Base-by-base conservation (phyloP, 2,797 vertebrate species). In the Lithobates sylvaticus region DNA sequence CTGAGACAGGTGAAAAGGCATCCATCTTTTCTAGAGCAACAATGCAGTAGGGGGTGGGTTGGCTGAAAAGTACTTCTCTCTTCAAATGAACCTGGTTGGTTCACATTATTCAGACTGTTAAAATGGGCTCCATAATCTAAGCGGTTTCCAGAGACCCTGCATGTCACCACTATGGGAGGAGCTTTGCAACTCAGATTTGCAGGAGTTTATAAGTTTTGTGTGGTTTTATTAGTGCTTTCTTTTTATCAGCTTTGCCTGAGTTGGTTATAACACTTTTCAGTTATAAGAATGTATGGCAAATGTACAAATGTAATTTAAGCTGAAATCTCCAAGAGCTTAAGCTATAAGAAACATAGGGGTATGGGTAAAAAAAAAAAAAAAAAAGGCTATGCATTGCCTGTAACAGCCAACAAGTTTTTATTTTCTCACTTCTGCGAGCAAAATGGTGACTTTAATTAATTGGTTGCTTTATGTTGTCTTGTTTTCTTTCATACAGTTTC, bases 91-190 rank as follows among this genome's bases (percentile, higher is more conserved):
- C 75, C 74, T 77, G 65, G 61, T 76, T 78, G 71, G 78, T 61
- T 76, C 78, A 70, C 64, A 36, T 42, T 76, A 75, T 71, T 27
- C 71, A 65, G 29, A 34, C 79, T 70, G 64, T 47, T 29, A 32
- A 68, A 21, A 83, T 87, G 81, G 81, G 81, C 76, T 76, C 86
- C 78, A 39, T 67, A 54, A 39, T 70, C 29, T 32, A 54, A 70
- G 16, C 61, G 34, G 36, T 47, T 79, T 85, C 16, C 54, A 32
- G 67, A 69, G 80, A 83, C 86, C 86, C 74, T 71, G 47, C 75
- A 73, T 78, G 76, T 87, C 75, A 78, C 75, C 61, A 58, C n/a
- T 50, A 36, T 67, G 86, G 86, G 86, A 87, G 86, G 86, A 79
- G 86, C 50, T 73, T 78, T 67, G 9, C 21, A 39, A 61, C 8